Evolutionary conservation across 2,797 vertebrate species (phyloP), one percentile per base, ranked within the genome.

Genomic region (Enoplosus armatus): DNA sequence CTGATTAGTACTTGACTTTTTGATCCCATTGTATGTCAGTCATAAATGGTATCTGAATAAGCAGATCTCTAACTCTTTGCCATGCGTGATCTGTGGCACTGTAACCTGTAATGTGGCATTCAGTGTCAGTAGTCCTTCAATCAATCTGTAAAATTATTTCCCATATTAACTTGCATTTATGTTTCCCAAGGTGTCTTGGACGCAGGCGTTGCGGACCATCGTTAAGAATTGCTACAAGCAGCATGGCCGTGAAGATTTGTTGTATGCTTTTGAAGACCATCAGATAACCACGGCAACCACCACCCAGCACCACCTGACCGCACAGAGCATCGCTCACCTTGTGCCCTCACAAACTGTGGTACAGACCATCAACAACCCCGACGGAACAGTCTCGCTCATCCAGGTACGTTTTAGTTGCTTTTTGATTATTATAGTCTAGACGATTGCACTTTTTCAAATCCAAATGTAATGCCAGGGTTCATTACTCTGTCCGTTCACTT

Each of bases 151-250:
- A 7, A 68, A 43, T 58, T 24, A 18, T 61, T 47, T 31, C 1
- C 61, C 54, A 43, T 47, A 31, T 58, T 51, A 31, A 68, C n/a
- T 54, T 0, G 1, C 22, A 3, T 62, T 48, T 61, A 2, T 33
- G 2, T 59, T 50, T 16, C 58, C 41, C 31, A 41, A 99, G 98
- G 98, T 99, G 62, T 99, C 98, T 1, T 99, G 98, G 98, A 99
- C 98, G 3, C 98, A 99, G 81, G 98, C 98, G 0, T 81, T 99
- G 78, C 87, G 98, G 72, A 99, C 98, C 41, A 99, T 99, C 1
- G 98, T 99, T 56, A 99, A 99, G 92, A 99, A 99, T 93, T 99
- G 98, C 94, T 99, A 99, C 83, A 99, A 98, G 86, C 98, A 99
- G 90, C 98, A 99, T 3, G 98, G 98, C 26, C 96, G 98, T 0